Evolutionary conservation across 2,797 vertebrate species (phyloP), one percentile per base, ranked within the genome.

Genomic region (Denticeps clupeoides): DNA sequence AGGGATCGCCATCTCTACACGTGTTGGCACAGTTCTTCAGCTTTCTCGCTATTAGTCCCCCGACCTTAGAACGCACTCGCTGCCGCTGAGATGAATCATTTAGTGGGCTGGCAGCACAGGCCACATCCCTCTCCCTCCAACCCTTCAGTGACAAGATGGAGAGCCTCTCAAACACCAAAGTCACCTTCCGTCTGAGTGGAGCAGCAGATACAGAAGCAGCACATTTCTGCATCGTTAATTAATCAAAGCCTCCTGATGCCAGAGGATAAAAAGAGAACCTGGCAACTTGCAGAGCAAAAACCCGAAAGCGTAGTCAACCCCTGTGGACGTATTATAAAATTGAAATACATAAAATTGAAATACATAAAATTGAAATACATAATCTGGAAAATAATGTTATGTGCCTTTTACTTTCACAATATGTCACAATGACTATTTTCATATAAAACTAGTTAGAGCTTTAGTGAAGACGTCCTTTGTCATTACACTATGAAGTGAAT

Each of bases 21-120:
- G n/a, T n/a, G n/a, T n/a, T n/a, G n/a, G n/a, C n/a, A n/a, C n/a
- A n/a, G n/a, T n/a, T n/a, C n/a, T n/a, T n/a, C n/a, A n/a, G n/a
- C n/a, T 5, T 2, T 4, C 2, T 2, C 24, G 25, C 7, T 51
- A 42, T 28, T 10, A 10, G 15, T 15, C 21, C 9, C 3, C 23
- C 7, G 27, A 59, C 37, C 41, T 28, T 47, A 37, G 54, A 49
- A 49, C 8, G 26, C 31, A 13, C 53, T 32, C 19, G 46, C 33
- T 52, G 41, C 47, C 45, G 49, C 48, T 31, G 7, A 49, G 47
- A 58, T 65, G 0, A 63, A 63, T 68, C 32, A 63, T 63, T 63
- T 52, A 59, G 56, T 59, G 23, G 41, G 19, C 28, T 49, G 42
- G 45, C 45, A 53, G 33, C 5, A 24, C 13, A 29, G 32, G 8